Base-by-base conservation (phyloP, 2,113 vertebrate species). In the Leiothrix lutea region DNA sequence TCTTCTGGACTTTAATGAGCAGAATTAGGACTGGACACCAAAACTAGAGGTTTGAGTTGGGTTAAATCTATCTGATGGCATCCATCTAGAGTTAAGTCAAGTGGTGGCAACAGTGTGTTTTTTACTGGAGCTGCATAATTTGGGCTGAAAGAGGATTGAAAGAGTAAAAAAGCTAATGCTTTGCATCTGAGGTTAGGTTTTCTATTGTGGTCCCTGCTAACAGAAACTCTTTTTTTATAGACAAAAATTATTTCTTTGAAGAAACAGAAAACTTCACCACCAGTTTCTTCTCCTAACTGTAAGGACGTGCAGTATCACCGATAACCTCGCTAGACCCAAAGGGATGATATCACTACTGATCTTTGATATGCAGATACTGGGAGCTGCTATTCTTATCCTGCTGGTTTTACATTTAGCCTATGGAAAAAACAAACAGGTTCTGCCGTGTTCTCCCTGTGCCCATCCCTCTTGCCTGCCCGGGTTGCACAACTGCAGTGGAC, bases 401-500 rank as follows among this genome's bases (percentile, higher is more conserved):
- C 75, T 44, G 67, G 20, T 50, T 92, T 62, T 72, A 36, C 38
- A 44, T 82, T 71, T 38, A 81, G 40, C 56, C 56, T 31, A 4
- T 47, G 53, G 85, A 93, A 83, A 80, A 40, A 80, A 84, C 54
- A 67, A 89, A 83, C 91, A 58, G 79, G 92, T 85, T 96, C n/a
- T 50, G 60, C 56, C 5, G 1, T 5, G 40, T 45, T 87, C 48
- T 73, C 65, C 48, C 26, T 15, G 38, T 10, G 57, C 82, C 78
- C 17, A 1, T 60, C 83, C 38, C 54, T 73, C 67, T 57, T 2
- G 0, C 38, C 58, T 53, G 53, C n/a, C 54, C 22, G 1, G 36
- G 47, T 5, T 61, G 54, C 44, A 28, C 44, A 42, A 14, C 28
- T 7, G 6, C 33, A 40, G 45, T 0, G 8, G 80, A 81, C 3